Evolutionary conservation across 1,140 invertebrate genomes (phyloP).

Genomic region (Drosophila equinoxialis): DNA sequence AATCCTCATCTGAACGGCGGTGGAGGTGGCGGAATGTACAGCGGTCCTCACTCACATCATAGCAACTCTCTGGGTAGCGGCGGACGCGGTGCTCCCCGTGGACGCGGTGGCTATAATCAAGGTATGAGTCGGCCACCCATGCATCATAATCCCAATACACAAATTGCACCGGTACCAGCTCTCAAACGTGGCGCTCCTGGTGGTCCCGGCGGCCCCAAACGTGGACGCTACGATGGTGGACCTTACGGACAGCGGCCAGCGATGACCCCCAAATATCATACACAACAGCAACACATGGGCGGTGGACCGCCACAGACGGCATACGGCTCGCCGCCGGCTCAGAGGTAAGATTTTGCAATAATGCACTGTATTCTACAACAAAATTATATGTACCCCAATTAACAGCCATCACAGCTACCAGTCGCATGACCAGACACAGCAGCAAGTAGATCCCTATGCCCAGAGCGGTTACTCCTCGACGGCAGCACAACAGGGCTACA

Average conservation of each 20-base stretch:
- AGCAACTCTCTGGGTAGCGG: slow-evolving; percentile 65
- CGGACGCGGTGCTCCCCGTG: slow-evolving; percentile 71
- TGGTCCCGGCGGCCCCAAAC: slow-evolving; percentile 77
- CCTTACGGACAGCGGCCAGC: slow-evolving; percentile 74
- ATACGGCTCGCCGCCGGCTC: slow-evolving; percentile 68
- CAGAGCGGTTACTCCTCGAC: slow-evolving; percentile 70
- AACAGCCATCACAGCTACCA: slow-evolving; percentile 76
- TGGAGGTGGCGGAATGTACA: slow-evolving; percentile 65
- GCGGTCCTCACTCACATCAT: slow-evolving; percentile 58
- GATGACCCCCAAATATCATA: slow-evolving; percentile 79
- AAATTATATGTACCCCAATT: not conserved
- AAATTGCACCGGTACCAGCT: slow-evolving; percentile 81
- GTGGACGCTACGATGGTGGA: slow-evolving; percentile 78
- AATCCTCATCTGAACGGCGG: slow-evolving; percentile 74
- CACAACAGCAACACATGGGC: slow-evolving; percentile 68
- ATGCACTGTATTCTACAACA: not conserved
- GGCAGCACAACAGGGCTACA: slow-evolving; percentile 68
- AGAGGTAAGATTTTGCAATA: slow-evolving; percentile 53
- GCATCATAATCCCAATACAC: slow-evolving; percentile 82
- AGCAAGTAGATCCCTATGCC: slow-evolving; percentile 78
- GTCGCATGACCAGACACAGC: slow-evolving; percentile 76
- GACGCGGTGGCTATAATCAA: slow-evolving; percentile 78
- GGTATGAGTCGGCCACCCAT: slow-evolving; percentile 79
- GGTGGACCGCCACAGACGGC: slow-evolving; percentile 50
- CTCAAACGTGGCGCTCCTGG: slow-evolving; percentile 81